These are phyloP conservation scores for Mormyrus lacerda DNA, from an alignment of 2,113 vertebrate genomes.

Conservation along the genomic window DNA sequence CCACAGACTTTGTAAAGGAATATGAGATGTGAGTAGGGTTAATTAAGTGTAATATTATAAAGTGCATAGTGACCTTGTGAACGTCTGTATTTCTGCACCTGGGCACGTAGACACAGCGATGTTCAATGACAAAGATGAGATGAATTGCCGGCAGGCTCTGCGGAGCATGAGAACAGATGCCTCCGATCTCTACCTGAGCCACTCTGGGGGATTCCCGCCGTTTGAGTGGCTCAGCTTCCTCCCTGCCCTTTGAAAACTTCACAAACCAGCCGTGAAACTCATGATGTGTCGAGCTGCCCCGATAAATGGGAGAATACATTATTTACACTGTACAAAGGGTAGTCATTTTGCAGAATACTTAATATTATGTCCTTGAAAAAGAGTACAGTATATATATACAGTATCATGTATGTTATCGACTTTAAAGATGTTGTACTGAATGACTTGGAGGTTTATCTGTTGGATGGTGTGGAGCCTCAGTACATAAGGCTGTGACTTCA, in stretches of 20 bases:
- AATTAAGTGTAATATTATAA: neutral
- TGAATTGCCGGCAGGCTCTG: neutral
- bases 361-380: neutral
- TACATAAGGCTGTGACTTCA: neutral
- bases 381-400: neutral
- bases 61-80: neutral
- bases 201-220: neutral
- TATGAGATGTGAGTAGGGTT: neutral
- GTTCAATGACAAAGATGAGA: neutral
- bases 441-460: neutral
- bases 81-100: neutral
- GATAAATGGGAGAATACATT: neutral
- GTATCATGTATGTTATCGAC: neutral
- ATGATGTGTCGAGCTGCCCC: neutral
- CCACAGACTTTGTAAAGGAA: neutral
- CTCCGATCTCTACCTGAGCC: neutral
- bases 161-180: conserved; percentile 1
- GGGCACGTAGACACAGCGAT: neutral
- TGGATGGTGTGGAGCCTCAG: neutral
- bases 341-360: conserved; percentile 1
- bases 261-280: neutral
- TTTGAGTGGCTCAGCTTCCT: neutral
- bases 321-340: neutral
- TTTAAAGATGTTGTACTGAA: neutral
- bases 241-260: neutral